phyloP scores from a whole-genome alignment of 2,797 vertebrate genomes.

The Chaenodraco wilsoni region DNA sequence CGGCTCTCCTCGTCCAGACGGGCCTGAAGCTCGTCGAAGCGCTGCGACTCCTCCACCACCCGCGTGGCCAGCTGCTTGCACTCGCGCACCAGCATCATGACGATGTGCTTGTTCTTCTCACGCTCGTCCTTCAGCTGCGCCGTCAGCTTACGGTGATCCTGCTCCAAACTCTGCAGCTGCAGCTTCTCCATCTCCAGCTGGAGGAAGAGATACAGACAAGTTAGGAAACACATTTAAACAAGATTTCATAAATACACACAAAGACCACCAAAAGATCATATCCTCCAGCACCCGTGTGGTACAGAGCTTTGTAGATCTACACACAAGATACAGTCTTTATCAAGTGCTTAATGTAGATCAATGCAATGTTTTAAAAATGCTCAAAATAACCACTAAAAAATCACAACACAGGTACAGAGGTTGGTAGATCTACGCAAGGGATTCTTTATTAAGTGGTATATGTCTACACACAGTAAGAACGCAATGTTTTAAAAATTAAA shows the following conservation, averaged over 20 bases:
- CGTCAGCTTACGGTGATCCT: constrained; percentile 92
- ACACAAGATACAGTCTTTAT: too few species aligned
- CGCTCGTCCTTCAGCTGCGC: constrained; percentile 94
- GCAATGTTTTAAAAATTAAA: too few species aligned
- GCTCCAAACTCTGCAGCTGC: constrained; percentile 92
- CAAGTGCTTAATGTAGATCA: too few species aligned
- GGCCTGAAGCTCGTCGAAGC: constrained; percentile 89
- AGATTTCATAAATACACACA: too few species aligned
- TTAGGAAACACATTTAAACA: not conserved
- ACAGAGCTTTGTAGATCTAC: not conserved
- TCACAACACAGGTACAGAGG: too few species aligned
- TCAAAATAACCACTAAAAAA: too few species aligned
- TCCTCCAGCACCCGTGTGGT: too few species aligned
- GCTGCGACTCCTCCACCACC: constrained; percentile 93
- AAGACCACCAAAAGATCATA: not conserved
- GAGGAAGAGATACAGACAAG: constrained; percentile 41
- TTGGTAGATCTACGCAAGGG: too few species aligned
- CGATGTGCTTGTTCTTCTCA: constrained; percentile 96
- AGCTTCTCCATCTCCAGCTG: constrained; percentile 97
- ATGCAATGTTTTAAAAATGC: too few species aligned
- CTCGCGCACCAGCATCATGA: constrained; percentile 96
- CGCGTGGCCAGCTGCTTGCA: constrained; percentile 95
- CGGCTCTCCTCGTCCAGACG: constrained; percentile 91
- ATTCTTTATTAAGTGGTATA: too few species aligned
- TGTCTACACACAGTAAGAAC: too few species aligned